Percentiles rank a stretch among this genome's conserved stretches.
Evolutionary conservation across 2,888 invertebrate genomes (phyloP).

Genomic region (Saturnia japonica): DNA sequence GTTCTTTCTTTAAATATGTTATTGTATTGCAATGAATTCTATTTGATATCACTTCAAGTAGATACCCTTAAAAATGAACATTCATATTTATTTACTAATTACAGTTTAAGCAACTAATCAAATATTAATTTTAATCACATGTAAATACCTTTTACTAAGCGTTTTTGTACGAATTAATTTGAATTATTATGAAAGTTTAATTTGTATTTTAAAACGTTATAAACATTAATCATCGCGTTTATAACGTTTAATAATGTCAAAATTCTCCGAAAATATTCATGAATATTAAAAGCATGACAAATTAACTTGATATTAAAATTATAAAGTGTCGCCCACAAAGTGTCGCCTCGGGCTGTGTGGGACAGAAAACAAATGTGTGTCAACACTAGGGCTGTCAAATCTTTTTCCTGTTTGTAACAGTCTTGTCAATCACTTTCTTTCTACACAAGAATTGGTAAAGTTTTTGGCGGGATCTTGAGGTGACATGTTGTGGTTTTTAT

Average conservation of each 20-base stretch:
- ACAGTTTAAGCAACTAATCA: not conserved
- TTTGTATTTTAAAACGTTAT: conserved; percentile 4
- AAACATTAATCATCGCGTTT: not conserved
- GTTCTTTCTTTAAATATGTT: too few relatives aligned
- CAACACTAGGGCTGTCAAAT: conserved; percentile 5
- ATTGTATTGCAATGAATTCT: too few relatives aligned
- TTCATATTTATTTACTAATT: not conserved
- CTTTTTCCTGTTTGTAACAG: not conserved
- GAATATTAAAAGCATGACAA: conserved; percentile 16
- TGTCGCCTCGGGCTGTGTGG: conserved; percentile 15
- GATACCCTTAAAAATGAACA: not conserved
- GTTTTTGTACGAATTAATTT: not conserved
- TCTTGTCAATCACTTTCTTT: too few relatives aligned
- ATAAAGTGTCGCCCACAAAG: conserved; percentile 12
- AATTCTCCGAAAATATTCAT: conserved; percentile 7
- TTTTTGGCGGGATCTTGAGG: too few relatives aligned
- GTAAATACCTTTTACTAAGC: not conserved
- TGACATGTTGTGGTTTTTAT: too few relatives aligned
- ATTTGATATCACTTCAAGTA: too few relatives aligned
- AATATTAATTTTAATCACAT: not conserved
- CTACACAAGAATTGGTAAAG: too few relatives aligned
- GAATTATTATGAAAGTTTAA: conserved; percentile 3
- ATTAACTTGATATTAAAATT: conserved; percentile 15
- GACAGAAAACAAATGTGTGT: conserved; percentile 9
- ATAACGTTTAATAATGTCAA: conserved; percentile 9